These are phyloP conservation scores for Apogon talboti DNA, from an alignment of 2,797 vertebrate genomes.

Conservation along the genomic window DNA sequence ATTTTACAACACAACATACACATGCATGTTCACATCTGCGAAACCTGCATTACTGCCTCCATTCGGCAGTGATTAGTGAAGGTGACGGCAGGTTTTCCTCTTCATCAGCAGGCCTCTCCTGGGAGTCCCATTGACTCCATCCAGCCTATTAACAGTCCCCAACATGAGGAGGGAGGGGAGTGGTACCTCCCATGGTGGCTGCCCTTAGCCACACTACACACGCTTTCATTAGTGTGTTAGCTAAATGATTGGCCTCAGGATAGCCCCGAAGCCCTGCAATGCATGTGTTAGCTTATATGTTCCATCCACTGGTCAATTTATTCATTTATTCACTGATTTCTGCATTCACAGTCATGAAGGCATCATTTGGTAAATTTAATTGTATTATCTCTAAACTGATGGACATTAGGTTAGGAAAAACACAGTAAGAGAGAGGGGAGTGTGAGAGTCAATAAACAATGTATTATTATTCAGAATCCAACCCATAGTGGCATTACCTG, in stretches of 20 bases:
- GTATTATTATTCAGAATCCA: constrained; percentile 23
- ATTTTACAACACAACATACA: constrained; percentile 33
- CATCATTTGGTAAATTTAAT: constrained; percentile 68
- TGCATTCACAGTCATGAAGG: constrained; percentile 61
- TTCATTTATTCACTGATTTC: constrained; percentile 78
- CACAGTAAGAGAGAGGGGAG: constrained; percentile 29
- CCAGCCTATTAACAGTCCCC: constrained; percentile 82
- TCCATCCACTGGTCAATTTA: constrained; percentile 74
- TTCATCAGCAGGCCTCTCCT: constrained; percentile 81
- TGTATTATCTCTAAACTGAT: constrained; percentile 55
- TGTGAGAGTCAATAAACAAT: constrained; percentile 16
- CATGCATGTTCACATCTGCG: constrained; percentile 61
- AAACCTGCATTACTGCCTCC: constrained; percentile 73
- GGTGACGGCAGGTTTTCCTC: constrained; percentile 79
- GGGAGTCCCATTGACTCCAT: constrained; percentile 80
- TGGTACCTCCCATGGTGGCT: constrained; percentile 79
- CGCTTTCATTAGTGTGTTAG: constrained; percentile 86
- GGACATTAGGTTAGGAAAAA: constrained; percentile 20
- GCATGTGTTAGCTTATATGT: constrained; percentile 75
- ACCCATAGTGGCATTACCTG: constrained; percentile 9
- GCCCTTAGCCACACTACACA: constrained; percentile 82
- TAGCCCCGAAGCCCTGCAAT: constrained; percentile 79
- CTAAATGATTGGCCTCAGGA: constrained; percentile 86
- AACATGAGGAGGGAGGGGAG: constrained; percentile 76
- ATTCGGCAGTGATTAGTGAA: constrained; percentile 82